Conservation (phyloP, 64 coral and sea anemone genomes). For the Orbicella faveolata region DNA sequence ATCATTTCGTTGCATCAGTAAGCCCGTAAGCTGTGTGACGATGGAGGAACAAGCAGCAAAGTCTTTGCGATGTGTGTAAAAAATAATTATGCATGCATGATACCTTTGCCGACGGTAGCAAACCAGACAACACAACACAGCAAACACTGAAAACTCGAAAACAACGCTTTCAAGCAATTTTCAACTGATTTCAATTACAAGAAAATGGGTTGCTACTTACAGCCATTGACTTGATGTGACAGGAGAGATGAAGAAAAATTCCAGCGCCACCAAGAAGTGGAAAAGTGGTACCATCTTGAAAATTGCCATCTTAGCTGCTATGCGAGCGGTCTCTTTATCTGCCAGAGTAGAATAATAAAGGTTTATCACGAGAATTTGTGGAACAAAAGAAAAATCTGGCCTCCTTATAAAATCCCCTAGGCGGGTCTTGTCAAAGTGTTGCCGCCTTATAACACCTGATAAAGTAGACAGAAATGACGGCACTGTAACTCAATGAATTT, state of each 20-base stretch:
- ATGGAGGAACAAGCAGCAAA: too few relatives aligned
- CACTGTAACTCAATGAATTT: slow-evolving; percentile 13
- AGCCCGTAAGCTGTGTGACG: too few relatives aligned
- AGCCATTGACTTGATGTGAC: slow-evolving; percentile 43
- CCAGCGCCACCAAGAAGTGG: not conserved
- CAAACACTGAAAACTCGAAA: not conserved
- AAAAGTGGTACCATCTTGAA: not conserved
- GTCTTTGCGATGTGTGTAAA: too few relatives aligned
- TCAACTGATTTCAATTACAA: not conserved
- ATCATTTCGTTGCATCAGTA: too few relatives aligned
- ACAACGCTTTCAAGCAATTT: not conserved
- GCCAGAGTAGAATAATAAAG: slow-evolving; percentile 9
- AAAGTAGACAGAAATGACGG: not conserved
- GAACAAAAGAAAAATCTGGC: slow-evolving; percentile 23
- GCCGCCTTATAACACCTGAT: slow-evolving; percentile 1
- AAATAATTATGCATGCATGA: too few relatives aligned
- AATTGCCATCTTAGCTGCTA: not conserved
- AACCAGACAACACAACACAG: not conserved
- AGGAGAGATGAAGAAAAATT: not conserved
- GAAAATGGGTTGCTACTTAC: slow-evolving; percentile 30
- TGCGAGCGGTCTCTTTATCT: slow-evolving; percentile 13
- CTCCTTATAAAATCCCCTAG: slow-evolving; percentile 3
- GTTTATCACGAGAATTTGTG: slow-evolving; percentile 42
- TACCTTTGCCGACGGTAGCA: too few relatives aligned
- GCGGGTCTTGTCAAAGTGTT: slow-evolving; percentile 25